phyloP scores from a whole-genome alignment of 2,888 invertebrate genomes.

The Calliphora vomitoria region DNA sequence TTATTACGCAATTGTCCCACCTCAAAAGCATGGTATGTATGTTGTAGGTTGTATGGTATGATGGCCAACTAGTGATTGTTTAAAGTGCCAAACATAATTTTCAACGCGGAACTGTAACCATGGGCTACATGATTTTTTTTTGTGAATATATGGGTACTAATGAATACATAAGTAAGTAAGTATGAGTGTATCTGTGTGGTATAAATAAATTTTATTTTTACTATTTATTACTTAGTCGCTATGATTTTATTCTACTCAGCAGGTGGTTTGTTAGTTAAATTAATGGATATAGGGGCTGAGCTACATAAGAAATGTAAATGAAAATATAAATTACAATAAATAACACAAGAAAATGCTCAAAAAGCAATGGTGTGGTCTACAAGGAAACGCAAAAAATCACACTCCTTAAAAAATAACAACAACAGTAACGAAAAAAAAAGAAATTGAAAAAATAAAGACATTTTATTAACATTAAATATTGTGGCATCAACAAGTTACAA shows the following conservation, averaged over 20 bases:
- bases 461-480: constrained; percentile 54
- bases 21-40: no score
- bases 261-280: not conserved
- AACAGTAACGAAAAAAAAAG: not conserved
- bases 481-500: constrained; percentile 64
- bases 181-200: no score
- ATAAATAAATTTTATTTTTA: no score
- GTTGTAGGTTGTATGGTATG: no score
- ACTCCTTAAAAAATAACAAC: constrained; percentile 39
- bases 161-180: no score
- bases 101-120: no score
- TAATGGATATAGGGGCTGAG: not conserved
- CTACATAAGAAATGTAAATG: constrained; percentile 21
- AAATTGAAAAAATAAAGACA: not conserved
- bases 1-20: no score
- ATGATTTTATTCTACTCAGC: not conserved
- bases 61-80: no score
- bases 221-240: no score
- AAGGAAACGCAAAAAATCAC: constrained; percentile 17
- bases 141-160: no score
- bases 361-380: constrained; percentile 45
- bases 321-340: constrained; percentile 53
- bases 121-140: no score
- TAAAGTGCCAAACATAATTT: no score
- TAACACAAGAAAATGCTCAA: constrained; percentile 45